Percentiles rank a stretch among this genome's conserved stretches.
Conservation (phyloP, 2,797 vertebrate species). For the Diplodus sargus region DNA sequence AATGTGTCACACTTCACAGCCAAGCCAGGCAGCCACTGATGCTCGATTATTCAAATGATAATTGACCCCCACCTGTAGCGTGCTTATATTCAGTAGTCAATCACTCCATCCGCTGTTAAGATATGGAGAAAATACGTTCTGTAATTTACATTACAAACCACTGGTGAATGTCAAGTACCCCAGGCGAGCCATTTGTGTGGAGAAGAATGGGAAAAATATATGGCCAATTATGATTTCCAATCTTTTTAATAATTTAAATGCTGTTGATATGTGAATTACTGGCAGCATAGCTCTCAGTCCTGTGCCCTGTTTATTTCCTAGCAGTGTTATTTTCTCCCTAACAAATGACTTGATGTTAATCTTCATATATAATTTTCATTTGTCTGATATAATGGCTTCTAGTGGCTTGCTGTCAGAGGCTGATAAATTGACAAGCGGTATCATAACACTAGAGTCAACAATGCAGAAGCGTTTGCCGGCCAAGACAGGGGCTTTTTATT, state of each 20-base stretch:
- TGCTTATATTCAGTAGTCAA: slow-evolving; percentile 96
- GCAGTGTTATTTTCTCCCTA: slow-evolving; percentile 79
- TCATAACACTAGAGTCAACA: slow-evolving; percentile 81
- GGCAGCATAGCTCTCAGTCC: slow-evolving; percentile 78
- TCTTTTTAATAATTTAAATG: slow-evolving; percentile 90
- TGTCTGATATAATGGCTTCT: slow-evolving; percentile 84
- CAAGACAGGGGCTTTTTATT: slow-evolving; percentile 55
- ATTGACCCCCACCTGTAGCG: slow-evolving; percentile 99
- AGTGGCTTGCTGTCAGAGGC: slow-evolving; percentile 82
- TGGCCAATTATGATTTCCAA: slow-evolving; percentile 93
- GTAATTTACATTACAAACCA: slow-evolving; percentile 99
- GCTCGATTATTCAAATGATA: slow-evolving; percentile 99
- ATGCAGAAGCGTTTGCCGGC: slow-evolving; percentile 76
- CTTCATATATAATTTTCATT: slow-evolving; percentile 87
- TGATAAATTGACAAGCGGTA: slow-evolving; percentile 85
- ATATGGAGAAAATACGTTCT: slow-evolving; percentile 94
- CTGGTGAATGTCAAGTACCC: slow-evolving; percentile 95
- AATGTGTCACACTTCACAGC: slow-evolving; percentile 98
- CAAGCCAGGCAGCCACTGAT: slow-evolving; percentile 90
- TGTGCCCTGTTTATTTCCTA: slow-evolving; percentile 72
- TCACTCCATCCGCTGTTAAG: slow-evolving; percentile 97
- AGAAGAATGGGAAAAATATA: slow-evolving; percentile 91
- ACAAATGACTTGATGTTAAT: slow-evolving; percentile 88
- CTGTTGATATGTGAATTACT: slow-evolving; percentile 86
- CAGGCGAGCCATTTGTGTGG: slow-evolving; percentile 85